These are phyloP conservation scores for Uria lomvia DNA, from an alignment of 2,113 vertebrate species.

Conservation along the genomic window DNA sequence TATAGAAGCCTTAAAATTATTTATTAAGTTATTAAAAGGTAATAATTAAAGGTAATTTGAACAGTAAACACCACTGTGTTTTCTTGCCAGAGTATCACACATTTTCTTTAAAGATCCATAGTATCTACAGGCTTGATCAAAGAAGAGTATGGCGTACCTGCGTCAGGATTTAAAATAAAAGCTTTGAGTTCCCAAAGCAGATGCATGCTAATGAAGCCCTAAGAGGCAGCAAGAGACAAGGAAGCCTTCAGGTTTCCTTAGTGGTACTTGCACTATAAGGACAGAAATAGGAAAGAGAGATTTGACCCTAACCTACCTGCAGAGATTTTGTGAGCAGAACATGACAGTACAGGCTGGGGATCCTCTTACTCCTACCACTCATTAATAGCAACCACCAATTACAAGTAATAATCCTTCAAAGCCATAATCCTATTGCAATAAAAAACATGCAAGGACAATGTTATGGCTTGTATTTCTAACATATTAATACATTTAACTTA, in stretches of 20 bases:
- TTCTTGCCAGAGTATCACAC: not conserved
- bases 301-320: not conserved
- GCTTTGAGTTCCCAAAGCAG: not conserved
- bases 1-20: not conserved
- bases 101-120: not conserved
- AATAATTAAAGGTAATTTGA: not conserved
- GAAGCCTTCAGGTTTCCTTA: not conserved
- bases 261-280: not conserved
- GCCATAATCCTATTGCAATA: not conserved
- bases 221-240: not conserved
- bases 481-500: not conserved
- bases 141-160: not conserved
- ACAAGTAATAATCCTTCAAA: slow-evolving; percentile 18
- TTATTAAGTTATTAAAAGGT: not conserved
- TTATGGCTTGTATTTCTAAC: not conserved
- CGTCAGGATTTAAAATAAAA: not conserved
- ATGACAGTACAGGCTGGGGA: not conserved
- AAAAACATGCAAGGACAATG: not conserved
- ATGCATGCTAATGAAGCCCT: not conserved
- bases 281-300: not conserved
- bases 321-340: not conserved
- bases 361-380: not conserved
- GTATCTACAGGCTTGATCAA: not conserved
- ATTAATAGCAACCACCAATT: not conserved
- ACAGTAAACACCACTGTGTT: not conserved